Conservation (phyloP, 2,113 vertebrate genomes). For the Amblyornis subalaris region DNA sequence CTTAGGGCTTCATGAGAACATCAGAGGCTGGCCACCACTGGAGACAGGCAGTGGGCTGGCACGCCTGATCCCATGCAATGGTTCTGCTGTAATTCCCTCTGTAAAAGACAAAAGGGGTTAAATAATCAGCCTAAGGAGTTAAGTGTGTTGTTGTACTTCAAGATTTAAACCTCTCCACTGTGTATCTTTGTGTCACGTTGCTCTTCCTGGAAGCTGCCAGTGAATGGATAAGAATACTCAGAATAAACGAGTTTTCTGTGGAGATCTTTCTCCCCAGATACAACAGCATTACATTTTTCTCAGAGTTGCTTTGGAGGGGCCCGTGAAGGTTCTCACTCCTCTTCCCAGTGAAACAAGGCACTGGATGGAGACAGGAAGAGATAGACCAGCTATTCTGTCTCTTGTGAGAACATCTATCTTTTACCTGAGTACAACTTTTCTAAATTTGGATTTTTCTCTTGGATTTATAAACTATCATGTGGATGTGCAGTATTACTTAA, state of each 20-base stretch:
- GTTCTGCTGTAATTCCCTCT: background rate
- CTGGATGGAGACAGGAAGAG: background rate
- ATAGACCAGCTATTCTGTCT: accelerated
- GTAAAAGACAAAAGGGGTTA: background rate
- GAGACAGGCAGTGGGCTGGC: background rate
- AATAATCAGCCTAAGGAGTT: background rate
- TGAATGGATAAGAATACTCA: background rate
- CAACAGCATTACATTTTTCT: background rate
- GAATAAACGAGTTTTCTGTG: background rate
- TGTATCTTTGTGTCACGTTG: background rate
- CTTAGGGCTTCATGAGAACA: background rate
- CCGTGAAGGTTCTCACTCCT: background rate
- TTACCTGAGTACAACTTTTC: background rate
- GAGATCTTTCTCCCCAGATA: background rate
- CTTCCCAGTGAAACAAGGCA: background rate
- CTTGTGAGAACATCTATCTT: background rate
- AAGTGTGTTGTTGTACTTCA: background rate
- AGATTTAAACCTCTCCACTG: background rate
- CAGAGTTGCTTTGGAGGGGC: background rate
- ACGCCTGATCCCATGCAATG: accelerated
- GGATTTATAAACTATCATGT: background rate
- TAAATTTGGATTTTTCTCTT: background rate
- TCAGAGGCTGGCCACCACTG: background rate
- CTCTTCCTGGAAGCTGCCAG: background rate
- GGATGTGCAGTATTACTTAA: background rate